phyloP scores from a whole-genome alignment of 2,113 vertebrate species.

The rat (Rattus norvegicus) region DNA sequence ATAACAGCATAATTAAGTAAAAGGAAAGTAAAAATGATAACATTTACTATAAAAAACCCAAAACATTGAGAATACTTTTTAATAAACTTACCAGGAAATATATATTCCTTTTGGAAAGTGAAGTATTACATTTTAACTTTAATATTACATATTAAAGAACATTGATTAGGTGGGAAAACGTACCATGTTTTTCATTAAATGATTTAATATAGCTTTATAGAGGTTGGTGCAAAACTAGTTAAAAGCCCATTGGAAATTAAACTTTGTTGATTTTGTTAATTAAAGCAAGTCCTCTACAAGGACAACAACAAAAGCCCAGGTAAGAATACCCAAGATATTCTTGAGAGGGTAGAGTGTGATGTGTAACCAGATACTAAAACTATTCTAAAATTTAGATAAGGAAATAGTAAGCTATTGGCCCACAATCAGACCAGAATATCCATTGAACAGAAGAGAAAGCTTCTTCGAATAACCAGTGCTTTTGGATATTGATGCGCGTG shows the following conservation, averaged over 20 bases:
- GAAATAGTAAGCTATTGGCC: not conserved
- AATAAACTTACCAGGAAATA: not conserved
- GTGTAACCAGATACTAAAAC: not conserved
- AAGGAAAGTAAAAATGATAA: slow-evolving; percentile 22
- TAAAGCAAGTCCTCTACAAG: not conserved
- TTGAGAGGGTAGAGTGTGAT: not conserved
- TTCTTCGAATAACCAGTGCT: not conserved
- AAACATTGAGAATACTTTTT: not conserved
- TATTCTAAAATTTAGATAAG: slow-evolving; percentile 43
- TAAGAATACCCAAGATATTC: slow-evolving; percentile 15
- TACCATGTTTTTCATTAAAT: slow-evolving; percentile 1
- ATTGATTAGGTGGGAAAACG: slow-evolving; percentile 27
- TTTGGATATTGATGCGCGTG: not conserved
- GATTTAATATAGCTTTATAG: slow-evolving; percentile 30
- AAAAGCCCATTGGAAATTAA: slow-evolving; percentile 53
- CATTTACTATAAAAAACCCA: not conserved
- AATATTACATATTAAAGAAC: not conserved
- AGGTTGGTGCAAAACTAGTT: slow-evolving; percentile 42
- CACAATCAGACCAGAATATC: not conserved
- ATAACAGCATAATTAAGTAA: slow-evolving; percentile 34
- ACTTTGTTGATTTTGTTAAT: not conserved
- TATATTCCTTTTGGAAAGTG: slow-evolving; percentile 43
- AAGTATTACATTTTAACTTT: slow-evolving; percentile 60
- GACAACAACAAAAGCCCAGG: not conserved
- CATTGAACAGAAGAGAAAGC: not conserved